Evolutionary conservation across 2,888 invertebrate species (phyloP).

Genomic region (Eristalinus sepulchralis): DNA sequence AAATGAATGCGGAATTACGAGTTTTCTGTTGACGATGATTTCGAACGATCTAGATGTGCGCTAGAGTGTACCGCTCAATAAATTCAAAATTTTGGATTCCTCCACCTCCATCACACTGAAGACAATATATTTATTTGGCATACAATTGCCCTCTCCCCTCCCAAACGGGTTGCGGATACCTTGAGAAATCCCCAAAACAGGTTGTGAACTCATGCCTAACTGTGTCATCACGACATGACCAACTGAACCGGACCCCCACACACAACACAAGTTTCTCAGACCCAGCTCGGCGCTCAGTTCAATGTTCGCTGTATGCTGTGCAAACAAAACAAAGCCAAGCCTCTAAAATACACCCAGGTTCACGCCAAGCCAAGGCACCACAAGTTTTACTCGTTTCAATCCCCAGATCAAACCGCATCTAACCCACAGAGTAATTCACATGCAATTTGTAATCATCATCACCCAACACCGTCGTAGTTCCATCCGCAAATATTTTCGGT

Average conservation of each 20-base stretch:
- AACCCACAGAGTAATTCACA: background rate
- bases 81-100: too few relatives aligned
- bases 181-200: background rate
- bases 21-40: too few relatives aligned
- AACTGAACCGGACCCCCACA: background rate
- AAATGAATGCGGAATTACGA: background rate
- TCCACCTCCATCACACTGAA: background rate
- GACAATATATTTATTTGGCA: background rate
- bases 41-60: too few relatives aligned
- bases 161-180: background rate
- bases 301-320: background rate
- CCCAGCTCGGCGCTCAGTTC: background rate
- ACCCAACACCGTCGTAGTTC: background rate
- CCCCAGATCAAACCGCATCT: background rate
- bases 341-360: background rate
- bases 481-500: constrained; percentile 25
- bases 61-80: too few relatives aligned
- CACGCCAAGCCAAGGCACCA: background rate
- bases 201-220: background rate
- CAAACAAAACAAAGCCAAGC: background rate
- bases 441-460: constrained; percentile 10
- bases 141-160: background rate
- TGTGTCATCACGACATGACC: background rate
- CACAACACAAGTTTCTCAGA: background rate
- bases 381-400: constrained; percentile 22